A percentile compares a stretch with the other conserved stretches of the same genome.
These are phyloP conservation scores for Dryobotodes eremita DNA, from an alignment of 2,888 invertebrate species.

Conservation along the genomic window DNA sequence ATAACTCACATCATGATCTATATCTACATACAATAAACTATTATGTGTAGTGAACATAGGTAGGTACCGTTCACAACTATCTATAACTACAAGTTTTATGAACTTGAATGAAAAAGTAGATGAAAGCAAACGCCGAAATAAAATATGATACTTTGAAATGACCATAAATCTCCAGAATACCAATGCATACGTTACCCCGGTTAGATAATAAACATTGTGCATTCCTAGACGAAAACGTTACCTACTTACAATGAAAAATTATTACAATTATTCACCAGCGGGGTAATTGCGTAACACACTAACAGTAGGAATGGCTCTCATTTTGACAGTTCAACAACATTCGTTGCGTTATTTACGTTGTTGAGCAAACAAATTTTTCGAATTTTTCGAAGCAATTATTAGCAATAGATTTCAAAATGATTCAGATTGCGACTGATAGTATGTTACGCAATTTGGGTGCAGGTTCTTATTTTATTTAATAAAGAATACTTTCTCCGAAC, in stretches of 20 bases:
- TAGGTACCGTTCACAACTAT: neutral
- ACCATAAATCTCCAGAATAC: constrained; percentile 34
- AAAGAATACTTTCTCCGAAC: neutral
- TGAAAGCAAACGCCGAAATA: constrained; percentile 27
- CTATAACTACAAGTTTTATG: constrained; percentile 11
- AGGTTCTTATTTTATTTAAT: no score
- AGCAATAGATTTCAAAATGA: no score
- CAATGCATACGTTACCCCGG: neutral
- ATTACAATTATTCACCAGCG: neutral
- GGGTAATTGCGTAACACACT: no score
- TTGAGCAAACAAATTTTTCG: no score
- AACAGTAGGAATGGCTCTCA: no score
- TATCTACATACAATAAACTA: neutral
- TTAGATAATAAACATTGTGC: constrained; percentile 35
- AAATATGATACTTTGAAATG: constrained; percentile 16
- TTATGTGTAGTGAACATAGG: neutral
- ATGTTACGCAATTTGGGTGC: no score
- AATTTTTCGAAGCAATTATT: no score
- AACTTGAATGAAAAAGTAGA: constrained; percentile 13
- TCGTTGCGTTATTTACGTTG: no score
- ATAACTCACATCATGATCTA: no score
- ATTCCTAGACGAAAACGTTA: constrained; percentile 12
- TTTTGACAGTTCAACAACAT: no score
- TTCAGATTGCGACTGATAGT: no score
- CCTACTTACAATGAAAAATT: constrained; percentile 19